These are phyloP conservation scores for Mungos mungo DNA, from an alignment of 2,113 vertebrate species.

Conservation along the genomic window DNA sequence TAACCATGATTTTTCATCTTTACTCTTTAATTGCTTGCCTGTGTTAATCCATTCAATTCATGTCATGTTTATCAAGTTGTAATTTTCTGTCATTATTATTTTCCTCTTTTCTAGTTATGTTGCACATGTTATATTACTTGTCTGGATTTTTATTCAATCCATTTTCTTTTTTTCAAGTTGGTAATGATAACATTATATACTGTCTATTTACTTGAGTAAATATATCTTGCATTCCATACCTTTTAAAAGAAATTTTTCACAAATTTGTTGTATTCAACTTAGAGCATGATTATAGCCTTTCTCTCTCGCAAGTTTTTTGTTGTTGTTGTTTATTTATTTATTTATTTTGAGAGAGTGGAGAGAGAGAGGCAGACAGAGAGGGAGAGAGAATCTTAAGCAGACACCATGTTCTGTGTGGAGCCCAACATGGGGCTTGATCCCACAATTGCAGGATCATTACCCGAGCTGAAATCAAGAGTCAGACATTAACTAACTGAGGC, in stretches of 20 bases:
- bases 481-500: no score
- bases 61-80: neutral
- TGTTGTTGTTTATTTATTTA: no score
- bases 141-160: neutral
- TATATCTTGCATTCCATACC: neutral
- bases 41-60: neutral
- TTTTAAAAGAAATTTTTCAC: neutral
- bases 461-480: no score
- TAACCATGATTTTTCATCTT: neutral
- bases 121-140: neutral
- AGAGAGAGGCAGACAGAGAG: no score
- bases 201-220: neutral
- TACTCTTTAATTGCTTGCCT: neutral
- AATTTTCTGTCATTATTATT: neutral
- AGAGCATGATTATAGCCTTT: neutral
- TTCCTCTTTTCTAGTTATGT: neutral
- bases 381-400: no score
- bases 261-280: neutral
- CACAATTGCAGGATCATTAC: no score
- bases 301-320: neutral
- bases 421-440: no score
- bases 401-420: no score
- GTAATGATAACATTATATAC: neutral
- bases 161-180: neutral
- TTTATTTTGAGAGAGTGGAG: no score